phyloP scores from a whole-genome alignment of 1,140 invertebrate genomes.

The Coptotermes formosanus region DNA sequence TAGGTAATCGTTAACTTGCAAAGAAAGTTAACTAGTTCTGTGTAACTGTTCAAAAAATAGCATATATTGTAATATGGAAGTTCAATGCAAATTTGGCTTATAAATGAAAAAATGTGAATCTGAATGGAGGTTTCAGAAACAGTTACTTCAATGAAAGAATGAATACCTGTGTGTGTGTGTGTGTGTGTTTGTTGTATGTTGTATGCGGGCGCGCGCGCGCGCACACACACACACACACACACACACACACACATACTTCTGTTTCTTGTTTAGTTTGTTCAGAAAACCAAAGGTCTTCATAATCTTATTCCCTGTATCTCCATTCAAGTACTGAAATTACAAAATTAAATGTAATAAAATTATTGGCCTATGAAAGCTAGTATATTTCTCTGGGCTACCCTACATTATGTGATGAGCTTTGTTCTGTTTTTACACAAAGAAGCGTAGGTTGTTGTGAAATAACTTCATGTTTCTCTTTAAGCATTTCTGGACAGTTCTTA shows the following conservation, averaged over 20 bases:
- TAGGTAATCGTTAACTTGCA: not conserved
- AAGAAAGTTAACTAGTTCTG: conserved; percentile 1
- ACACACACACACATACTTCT: no score
- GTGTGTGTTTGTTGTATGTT: no score
- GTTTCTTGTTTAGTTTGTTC: not conserved
- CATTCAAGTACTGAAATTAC: conserved; percentile 4
- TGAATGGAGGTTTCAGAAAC: not conserved
- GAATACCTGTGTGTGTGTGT: not conserved
- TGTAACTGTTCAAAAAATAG: conserved; percentile 3
- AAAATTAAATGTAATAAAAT: not conserved
- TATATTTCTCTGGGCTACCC: conserved; percentile 14
- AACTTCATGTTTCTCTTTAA: conserved; percentile 7
- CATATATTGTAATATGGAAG: not conserved
- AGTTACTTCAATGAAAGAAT: not conserved
- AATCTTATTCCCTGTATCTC: not conserved
- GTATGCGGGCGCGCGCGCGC: no score
- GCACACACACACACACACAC: no score
- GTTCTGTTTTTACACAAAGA: not conserved
- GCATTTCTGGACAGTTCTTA: not conserved
- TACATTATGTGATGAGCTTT: conserved; percentile 3
- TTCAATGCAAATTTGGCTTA: not conserved
- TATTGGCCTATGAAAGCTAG: conserved; percentile 10
- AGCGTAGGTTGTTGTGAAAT: conserved; percentile 5
- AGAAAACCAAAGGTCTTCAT: not conserved
- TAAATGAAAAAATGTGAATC: not conserved